These are phyloP conservation scores for Hormaphis cornu DNA, from an alignment of 1,140 invertebrate species.

Conservation along the genomic window DNA sequence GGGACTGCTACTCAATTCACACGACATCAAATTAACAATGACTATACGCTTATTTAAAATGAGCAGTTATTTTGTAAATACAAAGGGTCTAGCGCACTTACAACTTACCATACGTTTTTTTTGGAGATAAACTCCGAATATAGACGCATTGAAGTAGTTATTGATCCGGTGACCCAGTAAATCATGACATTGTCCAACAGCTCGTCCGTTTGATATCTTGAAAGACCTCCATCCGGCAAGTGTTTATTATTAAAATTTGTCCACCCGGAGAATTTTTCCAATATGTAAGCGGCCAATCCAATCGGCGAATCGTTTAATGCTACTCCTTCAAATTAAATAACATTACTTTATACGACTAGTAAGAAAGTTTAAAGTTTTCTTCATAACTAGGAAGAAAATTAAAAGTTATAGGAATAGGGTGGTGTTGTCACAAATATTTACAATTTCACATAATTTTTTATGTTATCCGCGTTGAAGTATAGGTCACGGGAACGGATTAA, in stretches of 20 bases:
- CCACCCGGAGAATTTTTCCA: slow-evolving; percentile 64
- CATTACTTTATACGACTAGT: background rate
- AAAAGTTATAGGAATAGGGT: background rate
- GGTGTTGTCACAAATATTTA: too few species aligned
- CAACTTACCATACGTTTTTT: background rate
- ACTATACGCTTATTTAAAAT: too few species aligned
- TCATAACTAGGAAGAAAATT: background rate
- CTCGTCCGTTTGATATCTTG: slow-evolving; percentile 55
- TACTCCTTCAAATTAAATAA: slow-evolving; percentile 44
- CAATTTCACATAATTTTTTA: too few species aligned
- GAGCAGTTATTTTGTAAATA: too few species aligned
- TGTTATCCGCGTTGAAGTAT: too few species aligned
- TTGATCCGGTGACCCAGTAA: slow-evolving; percentile 69
- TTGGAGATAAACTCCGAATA: slow-evolving; percentile 53
- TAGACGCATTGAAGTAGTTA: slow-evolving; percentile 64
- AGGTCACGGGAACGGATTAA: too few species aligned
- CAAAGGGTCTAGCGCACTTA: too few species aligned
- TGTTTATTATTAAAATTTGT: slow-evolving; percentile 51
- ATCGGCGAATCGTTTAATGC: slow-evolving; percentile 52
- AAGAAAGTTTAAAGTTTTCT: too few species aligned
- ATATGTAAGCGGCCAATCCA: slow-evolving; percentile 59
- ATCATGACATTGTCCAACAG: slow-evolving; percentile 81
- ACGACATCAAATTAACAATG: too few species aligned
- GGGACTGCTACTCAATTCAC: too few species aligned
- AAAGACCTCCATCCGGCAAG: slow-evolving; percentile 61